phyloP scores from a whole-genome alignment of 2,113 vertebrate genomes.

The Poeciliopsis occidentalis region DNA sequence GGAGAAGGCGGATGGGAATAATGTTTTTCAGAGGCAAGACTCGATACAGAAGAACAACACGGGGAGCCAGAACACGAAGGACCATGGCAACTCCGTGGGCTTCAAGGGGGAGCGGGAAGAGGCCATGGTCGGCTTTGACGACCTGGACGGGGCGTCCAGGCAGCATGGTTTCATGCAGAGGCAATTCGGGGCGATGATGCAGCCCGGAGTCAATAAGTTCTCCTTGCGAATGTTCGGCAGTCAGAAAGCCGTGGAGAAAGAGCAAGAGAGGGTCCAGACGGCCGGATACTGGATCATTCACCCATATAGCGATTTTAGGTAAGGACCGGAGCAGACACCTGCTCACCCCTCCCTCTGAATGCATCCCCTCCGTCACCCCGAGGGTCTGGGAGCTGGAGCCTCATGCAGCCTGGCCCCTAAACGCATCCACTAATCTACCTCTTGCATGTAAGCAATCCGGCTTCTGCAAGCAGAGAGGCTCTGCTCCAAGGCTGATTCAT shows the following conservation, averaged over 20 bases:
- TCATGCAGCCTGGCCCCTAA: slow-evolving; percentile 49
- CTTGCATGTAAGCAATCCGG: slow-evolving; percentile 52
- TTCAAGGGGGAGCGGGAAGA: slow-evolving; percentile 93
- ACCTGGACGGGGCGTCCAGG: slow-evolving; percentile 85
- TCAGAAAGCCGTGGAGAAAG: slow-evolving; percentile 98
- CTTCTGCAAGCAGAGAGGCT: slow-evolving; percentile 19
- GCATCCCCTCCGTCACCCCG: slow-evolving; percentile 48
- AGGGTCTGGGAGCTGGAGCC: slow-evolving; percentile 51
- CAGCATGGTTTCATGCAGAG: slow-evolving; percentile 94
- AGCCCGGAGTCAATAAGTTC: slow-evolving; percentile 99
- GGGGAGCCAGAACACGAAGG: slow-evolving; percentile 85
- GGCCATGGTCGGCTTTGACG: slow-evolving; percentile 87
- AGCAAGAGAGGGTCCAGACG: slow-evolving; percentile 97
- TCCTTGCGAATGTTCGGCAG: slow-evolving; percentile 98
- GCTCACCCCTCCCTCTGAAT: slow-evolving; percentile 42
- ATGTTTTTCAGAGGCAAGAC: slow-evolving; percentile 83
- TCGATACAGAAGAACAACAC: slow-evolving; percentile 82
- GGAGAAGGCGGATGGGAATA: slow-evolving; percentile 85
- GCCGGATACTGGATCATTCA: slow-evolving; percentile 99
- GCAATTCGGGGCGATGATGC: slow-evolving; percentile 97
- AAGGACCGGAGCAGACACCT: slow-evolving; percentile 82
- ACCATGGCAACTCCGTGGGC: slow-evolving; percentile 93
- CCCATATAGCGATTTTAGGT: slow-evolving; percentile 99
- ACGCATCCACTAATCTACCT: slow-evolving; percentile 57
- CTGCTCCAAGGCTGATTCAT: slow-evolving; percentile 49